phyloP scores from a whole-genome alignment of 2,113 vertebrate genomes.

The Melanostigma gelatinosum region DNA sequence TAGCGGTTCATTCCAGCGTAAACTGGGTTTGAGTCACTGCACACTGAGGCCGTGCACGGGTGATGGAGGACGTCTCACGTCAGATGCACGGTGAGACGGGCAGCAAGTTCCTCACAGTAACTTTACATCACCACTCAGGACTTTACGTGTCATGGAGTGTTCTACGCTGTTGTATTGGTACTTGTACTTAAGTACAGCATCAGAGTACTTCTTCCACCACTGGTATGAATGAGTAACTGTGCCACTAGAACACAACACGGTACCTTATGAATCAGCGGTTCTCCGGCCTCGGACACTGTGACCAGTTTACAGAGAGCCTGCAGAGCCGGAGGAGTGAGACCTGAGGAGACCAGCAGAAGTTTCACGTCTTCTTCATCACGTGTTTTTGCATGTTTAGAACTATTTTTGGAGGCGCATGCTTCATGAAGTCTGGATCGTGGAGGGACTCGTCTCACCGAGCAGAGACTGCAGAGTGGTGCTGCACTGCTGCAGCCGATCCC shows the following conservation, averaged over 20 bases:
- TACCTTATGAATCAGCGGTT: slow-evolving; percentile 95
- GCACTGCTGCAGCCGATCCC: slow-evolving; percentile 93
- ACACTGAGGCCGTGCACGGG: too few relatives aligned
- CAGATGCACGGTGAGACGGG: too few relatives aligned
- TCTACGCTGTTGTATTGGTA: neutral
- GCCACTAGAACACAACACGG: neutral
- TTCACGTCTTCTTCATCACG: too few relatives aligned
- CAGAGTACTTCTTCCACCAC: slow-evolving; percentile 13
- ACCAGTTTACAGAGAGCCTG: slow-evolving; percentile 97
- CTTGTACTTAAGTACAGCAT: too few relatives aligned
- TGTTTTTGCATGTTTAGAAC: too few relatives aligned
- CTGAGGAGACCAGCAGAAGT: slow-evolving; percentile 66
- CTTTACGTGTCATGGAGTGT: neutral
- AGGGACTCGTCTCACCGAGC: slow-evolving; percentile 83
- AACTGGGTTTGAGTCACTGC: too few relatives aligned
- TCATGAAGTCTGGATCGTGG: too few relatives aligned
- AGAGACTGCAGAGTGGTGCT: slow-evolving; percentile 93
- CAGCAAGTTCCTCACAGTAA: too few relatives aligned
- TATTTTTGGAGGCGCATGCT: neutral
- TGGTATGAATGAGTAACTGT: neutral
- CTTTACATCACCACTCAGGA: neutral
- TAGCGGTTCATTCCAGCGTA: slow-evolving; percentile 17
- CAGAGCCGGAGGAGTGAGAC: slow-evolving; percentile 91
- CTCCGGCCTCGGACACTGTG: slow-evolving; percentile 91
- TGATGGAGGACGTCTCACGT: too few relatives aligned